Evolutionary conservation across 2,113 vertebrate species (phyloP).

Genomic region (Ophiodon elongatus): DNA sequence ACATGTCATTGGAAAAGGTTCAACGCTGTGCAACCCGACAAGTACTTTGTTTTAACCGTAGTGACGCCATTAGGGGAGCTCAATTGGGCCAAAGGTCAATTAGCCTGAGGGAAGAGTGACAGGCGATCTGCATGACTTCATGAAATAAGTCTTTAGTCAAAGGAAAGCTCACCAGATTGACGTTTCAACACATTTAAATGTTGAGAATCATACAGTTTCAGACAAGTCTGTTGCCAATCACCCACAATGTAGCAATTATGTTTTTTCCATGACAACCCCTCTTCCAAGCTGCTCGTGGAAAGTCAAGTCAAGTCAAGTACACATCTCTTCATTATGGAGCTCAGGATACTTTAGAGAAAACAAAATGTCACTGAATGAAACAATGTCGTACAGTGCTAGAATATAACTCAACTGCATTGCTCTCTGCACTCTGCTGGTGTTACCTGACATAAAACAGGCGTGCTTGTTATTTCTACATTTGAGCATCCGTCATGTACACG

Average conservation of each 20-base stretch:
- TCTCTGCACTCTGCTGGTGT: slow-evolving; percentile 17
- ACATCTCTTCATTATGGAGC: slow-evolving; percentile 28
- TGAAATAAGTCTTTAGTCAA: not conserved
- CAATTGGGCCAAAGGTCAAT: not conserved
- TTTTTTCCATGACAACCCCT: slow-evolving; percentile 56
- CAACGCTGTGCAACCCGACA: not conserved
- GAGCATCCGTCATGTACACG: slow-evolving; percentile 27
- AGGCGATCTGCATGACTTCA: not conserved
- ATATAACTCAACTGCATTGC: not conserved
- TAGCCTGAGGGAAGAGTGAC: too few species aligned
- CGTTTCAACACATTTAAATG: not conserved
- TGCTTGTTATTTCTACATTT: slow-evolving; percentile 52
- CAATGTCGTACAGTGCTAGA: not conserved
- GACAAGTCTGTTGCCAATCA: slow-evolving; percentile 48
- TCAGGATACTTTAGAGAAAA: not conserved
- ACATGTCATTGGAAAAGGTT: not conserved
- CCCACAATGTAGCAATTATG: slow-evolving; percentile 28
- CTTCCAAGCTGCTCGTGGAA: slow-evolving; percentile 32
- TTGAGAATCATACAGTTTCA: slow-evolving; percentile 14
- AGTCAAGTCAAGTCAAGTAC: slow-evolving; percentile 8
- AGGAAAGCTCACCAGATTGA: not conserved
- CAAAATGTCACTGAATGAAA: slow-evolving; percentile 12
- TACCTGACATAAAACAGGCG: slow-evolving; percentile 60
- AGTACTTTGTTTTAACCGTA: not conserved
- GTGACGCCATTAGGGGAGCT: not conserved